These are phyloP conservation scores for Acipenser transmontanus DNA, from an alignment of 2,797 vertebrate genomes.

Conservation along the genomic window DNA sequence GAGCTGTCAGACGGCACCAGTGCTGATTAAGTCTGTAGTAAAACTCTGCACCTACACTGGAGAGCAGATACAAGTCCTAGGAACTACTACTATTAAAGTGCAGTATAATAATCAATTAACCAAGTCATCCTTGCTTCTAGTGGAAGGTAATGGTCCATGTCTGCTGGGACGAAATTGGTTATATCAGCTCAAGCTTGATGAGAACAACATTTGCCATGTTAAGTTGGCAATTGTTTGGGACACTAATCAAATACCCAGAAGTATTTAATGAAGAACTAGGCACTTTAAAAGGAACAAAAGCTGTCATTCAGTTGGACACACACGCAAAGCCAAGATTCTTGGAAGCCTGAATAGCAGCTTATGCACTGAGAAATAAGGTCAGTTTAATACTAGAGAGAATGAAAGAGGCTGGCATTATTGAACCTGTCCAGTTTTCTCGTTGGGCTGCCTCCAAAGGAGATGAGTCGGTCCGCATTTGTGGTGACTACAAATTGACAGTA, in stretches of 20 bases:
- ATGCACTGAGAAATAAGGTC: background rate
- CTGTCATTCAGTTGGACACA: background rate
- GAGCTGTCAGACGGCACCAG: too few species aligned
- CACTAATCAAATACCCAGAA: too few species aligned
- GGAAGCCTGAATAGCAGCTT: background rate
- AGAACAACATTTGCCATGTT: background rate
- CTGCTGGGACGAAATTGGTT: too few species aligned
- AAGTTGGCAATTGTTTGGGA: background rate
- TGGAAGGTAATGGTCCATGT: too few species aligned
- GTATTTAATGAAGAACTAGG: background rate
- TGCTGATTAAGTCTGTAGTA: too few species aligned
- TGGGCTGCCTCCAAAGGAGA: background rate
- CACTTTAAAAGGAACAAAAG: background rate
- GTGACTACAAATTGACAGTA: background rate
- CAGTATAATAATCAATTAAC: too few species aligned
- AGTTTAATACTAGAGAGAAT: background rate
- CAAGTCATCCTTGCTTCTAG: too few species aligned
- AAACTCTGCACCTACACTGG: too few species aligned
- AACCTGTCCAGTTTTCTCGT: background rate
- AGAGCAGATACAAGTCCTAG: too few species aligned
- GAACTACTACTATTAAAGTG: too few species aligned
- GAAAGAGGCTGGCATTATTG: background rate
- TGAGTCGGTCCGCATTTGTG: background rate
- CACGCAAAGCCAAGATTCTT: background rate
- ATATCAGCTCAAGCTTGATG: background rate